These are phyloP conservation scores for Pholis gunnellus DNA, from an alignment of 2,113 vertebrate genomes.

Conservation along the genomic window DNA sequence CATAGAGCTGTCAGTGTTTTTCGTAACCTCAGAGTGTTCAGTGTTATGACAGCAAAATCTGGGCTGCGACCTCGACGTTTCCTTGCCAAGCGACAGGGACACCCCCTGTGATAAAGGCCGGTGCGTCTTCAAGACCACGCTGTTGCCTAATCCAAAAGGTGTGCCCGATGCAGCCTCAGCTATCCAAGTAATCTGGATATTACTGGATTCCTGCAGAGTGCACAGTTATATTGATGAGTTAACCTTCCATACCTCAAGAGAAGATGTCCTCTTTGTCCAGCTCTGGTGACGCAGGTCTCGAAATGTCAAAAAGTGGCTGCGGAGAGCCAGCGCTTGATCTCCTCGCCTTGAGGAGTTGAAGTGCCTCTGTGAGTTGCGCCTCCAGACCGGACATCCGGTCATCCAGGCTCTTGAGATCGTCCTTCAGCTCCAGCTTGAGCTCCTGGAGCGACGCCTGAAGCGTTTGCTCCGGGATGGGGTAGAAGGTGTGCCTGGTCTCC, in stretches of 20 bases:
- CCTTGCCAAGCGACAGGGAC: constrained; percentile 11
- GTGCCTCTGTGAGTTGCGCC: constrained; percentile 92
- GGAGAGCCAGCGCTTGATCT: constrained; percentile 86
- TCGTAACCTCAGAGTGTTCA: constrained; percentile 27
- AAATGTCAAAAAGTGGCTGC: constrained; percentile 92
- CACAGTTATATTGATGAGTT: constrained; percentile 10
- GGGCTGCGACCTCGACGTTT: constrained; percentile 26
- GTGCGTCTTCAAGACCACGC: constrained; percentile 36
- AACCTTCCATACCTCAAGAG: constrained; percentile 69
- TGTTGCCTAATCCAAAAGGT: constrained; percentile 45
- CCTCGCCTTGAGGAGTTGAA: constrained; percentile 90
- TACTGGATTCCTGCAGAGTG: constrained; percentile 66
- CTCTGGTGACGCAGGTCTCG: constrained; percentile 92
- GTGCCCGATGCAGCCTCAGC: constrained; percentile 53
- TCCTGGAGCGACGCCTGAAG: constrained; percentile 94
- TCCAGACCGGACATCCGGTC: constrained; percentile 91
- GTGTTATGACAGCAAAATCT: constrained; percentile 30
- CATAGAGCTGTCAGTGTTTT: constrained; percentile 57
- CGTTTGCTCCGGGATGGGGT: constrained; percentile 96
- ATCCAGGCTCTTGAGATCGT: constrained; percentile 93
- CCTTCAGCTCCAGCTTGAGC: constrained; percentile 94
- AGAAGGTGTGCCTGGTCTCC: constrained; percentile 91
- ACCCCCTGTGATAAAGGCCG: constrained; percentile 26
- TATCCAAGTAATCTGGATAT: constrained; percentile 50
- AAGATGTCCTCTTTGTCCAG: constrained; percentile 94